Conservation (phyloP, 2,797 vertebrate genomes). For the Chiropotes sagulatus region DNA sequence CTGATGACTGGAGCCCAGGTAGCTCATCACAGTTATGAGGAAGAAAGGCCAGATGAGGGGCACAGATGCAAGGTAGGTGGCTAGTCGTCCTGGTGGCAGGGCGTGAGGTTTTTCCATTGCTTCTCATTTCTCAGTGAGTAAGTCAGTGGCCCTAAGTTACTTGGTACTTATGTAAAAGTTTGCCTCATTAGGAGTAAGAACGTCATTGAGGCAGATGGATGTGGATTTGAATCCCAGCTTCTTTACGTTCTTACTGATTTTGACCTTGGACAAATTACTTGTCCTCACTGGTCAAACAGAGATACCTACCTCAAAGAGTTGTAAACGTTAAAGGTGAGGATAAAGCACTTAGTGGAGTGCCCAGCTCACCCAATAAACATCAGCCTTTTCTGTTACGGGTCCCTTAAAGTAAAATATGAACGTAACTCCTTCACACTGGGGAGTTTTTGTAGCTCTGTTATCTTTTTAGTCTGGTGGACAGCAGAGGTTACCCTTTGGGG, state of each 20-base stretch:
- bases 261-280: not conserved
- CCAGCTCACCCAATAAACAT: rapidly evolving
- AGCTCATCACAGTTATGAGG: not conserved
- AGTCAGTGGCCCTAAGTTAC: not conserved
- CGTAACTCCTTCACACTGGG: not conserved
- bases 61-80: not conserved
- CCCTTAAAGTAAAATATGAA: not conserved
- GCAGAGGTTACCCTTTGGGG: not conserved
- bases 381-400: not conserved
- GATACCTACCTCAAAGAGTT: not conserved
- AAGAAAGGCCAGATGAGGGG: not conserved
- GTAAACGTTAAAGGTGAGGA: not conserved
- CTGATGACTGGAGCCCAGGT: no score
- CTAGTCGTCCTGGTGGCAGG: not conserved
- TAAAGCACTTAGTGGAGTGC: not conserved
- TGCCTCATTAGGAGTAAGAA: not conserved
- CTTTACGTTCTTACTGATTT: not conserved
- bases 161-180: not conserved
- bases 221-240: not conserved
- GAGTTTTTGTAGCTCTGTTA: not conserved
- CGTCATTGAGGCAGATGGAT: not conserved
- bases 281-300: not conserved
- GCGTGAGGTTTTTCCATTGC: not conserved
- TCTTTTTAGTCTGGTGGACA: not conserved
- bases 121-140: not conserved